phyloP scores from a whole-genome alignment of 2,797 vertebrate species.

The Microhierax caerulescens region DNA sequence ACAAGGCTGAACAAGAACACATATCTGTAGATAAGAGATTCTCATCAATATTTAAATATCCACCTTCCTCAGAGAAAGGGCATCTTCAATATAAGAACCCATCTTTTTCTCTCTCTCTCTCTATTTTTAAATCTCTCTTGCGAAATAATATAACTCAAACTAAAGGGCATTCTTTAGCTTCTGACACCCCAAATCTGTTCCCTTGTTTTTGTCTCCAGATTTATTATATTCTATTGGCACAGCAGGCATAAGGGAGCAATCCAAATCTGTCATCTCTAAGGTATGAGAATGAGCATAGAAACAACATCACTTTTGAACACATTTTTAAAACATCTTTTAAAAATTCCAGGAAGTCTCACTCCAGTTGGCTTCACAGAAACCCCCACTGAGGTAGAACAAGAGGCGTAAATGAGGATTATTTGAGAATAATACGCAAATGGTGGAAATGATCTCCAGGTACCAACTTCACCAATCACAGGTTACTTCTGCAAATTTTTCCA shows the following conservation, averaged over 20 bases:
- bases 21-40: neutral
- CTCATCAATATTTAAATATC: slow-evolving; percentile 33
- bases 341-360: neutral
- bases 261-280: neutral
- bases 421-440: neutral
- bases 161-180: neutral
- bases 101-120: neutral
- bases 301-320: neutral
- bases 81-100: neutral
- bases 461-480: neutral
- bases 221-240: neutral
- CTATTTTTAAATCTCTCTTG: neutral
- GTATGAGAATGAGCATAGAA: neutral
- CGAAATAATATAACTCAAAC: neutral
- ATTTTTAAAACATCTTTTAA: neutral
- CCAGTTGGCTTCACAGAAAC: neutral
- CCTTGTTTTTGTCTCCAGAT: neutral
- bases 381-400: neutral
- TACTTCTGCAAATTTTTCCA: neutral
- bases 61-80: neutral
- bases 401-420: neutral
- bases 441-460: neutral
- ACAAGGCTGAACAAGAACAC: slow-evolving; percentile 17
- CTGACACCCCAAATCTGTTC: neutral
- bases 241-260: neutral